Base-by-base conservation (phyloP, 2,113 vertebrate genomes). In the Mobula hypostoma region DNA sequence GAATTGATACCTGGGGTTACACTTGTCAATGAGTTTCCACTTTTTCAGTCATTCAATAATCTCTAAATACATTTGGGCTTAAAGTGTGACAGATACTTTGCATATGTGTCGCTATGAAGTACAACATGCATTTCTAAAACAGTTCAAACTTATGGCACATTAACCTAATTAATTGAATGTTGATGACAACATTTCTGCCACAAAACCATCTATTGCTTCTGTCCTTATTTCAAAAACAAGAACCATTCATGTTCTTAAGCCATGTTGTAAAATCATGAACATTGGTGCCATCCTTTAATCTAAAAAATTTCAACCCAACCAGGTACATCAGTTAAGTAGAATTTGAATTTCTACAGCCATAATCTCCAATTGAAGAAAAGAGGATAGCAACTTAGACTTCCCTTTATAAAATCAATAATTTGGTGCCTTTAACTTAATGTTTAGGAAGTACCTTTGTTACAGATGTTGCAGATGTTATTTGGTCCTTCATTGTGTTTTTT, bases 401-500 rank as follows among this genome's bases (percentile, higher is more conserved):
- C 11, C 8, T 29, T 29, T 85, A 58, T 85, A 27, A 85, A 91
- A 92, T 8, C 12, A 72, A 91, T 29, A 5, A 21, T 63, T 70
- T 58, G 2, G 32, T 70, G 2, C 32, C 70, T 19, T n/a, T 40
- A 72, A 72, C 36, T 56, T 72, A 6, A 40, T 8, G 9, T 48
- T 93, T 74, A 72, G n/a, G 36, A 93, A 94, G 94, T 97, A 99
- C 99, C 99, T 99, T 99, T 98, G 97, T 99, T 99, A 97, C 99
- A 99, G 97, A 99, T 99, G 95, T 98, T 98, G 96, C 99, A 99
- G 97, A 98, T 99, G 97, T 99, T 99, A 96, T 98, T 98, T 95
- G 98, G 98, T 95, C 98, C 98, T 97, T 99, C 99, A 2, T 98
- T 99, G 96, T 99, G 99, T 96, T 99, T 99, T 97, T 99, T 99